Base-by-base conservation (phyloP, 2,888 invertebrate genomes). In the Plagodis dolabraria region DNA sequence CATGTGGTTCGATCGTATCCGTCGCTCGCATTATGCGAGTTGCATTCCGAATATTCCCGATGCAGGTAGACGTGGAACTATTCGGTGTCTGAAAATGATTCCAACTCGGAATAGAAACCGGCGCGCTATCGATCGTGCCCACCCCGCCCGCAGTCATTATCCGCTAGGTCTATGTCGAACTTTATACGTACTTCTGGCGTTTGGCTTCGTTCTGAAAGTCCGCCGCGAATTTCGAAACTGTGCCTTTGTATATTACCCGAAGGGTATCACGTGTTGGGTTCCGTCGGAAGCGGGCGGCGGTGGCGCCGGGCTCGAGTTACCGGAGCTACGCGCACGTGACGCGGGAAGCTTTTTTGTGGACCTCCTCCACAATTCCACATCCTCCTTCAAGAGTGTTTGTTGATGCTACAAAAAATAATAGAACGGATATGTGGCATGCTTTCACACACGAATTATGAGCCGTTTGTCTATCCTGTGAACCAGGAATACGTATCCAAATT, bases 251-350 rank as follows among this genome's bases (percentile, higher is more conserved):
- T 68, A 68, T 68, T 63, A 64, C 63, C 61, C 60, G 46, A 43
- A 63, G 65, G 66, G 72, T 72, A 67, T 72, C 70, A 77, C 71
- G 65, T 71, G 72, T 72, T 60, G 67, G 83, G 83, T 77, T 83
- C 83, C 83, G 84, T 79, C 87, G 89, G 90, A 89, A 87, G 77
- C 77, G 79, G 62, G 53, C 74, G 75, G 22, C 22, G 22, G 22
- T 77, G 79, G 75, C 79, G 77, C 79, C 76, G 77, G 72, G 76
- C 76, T 83, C 76, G 74, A 68, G 77, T 83, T 86, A 85, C 87
- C 70, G 77, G 73, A 71, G 74, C 67, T 63, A 53, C 70, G 71
- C 79, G 80, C 87, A 88, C 88, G 87, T 87, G 87, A 83, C 82
- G 78, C 65, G 68, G 68, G 75, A 76, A 75, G 69, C 77, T 82